Percentiles rank a stretch among this genome's conserved stretches.
Evolutionary conservation across 2,888 invertebrate species (phyloP).

Genomic region (Selenia dentaria): DNA sequence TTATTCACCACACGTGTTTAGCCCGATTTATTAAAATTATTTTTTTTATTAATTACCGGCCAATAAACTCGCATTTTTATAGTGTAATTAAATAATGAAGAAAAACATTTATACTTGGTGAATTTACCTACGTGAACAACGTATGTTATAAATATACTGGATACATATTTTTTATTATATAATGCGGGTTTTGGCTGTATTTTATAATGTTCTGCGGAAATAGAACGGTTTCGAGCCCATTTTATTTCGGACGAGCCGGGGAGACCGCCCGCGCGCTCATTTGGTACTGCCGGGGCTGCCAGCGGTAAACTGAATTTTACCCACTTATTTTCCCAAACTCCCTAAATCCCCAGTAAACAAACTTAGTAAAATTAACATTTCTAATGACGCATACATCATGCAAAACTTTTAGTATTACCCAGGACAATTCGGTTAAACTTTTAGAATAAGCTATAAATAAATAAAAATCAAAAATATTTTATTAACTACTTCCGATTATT

Average conservation of each 20-base stretch:
- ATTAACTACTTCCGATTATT: too few species aligned
- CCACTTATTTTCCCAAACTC: constrained; percentile 28
- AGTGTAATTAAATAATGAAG: constrained; percentile 14
- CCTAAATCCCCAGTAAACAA: too few species aligned
- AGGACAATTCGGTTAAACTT: too few species aligned
- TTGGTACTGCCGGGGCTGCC: constrained; percentile 58
- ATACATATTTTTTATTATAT: constrained; percentile 54
- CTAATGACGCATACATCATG: too few species aligned
- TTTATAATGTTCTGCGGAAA: constrained; percentile 57
- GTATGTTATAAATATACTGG: constrained; percentile 67
- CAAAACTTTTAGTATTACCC: too few species aligned
- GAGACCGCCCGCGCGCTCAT: constrained; percentile 57
- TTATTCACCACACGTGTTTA: constrained; percentile 17
- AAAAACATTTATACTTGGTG: constrained; percentile 27
- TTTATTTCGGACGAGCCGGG: constrained; percentile 50
- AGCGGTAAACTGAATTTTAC: constrained; percentile 33
- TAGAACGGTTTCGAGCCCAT: constrained; percentile 53
- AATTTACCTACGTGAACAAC: constrained; percentile 49
- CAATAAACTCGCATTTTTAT: constrained; percentile 18
- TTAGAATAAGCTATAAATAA: too few species aligned
- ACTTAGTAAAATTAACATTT: too few species aligned
- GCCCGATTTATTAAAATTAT: neutral
- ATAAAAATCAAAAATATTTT: too few species aligned
- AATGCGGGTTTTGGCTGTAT: constrained; percentile 43
- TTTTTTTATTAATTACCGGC: constrained; percentile 32